Percentiles rank a stretch among this genome's conserved stretches.
phyloP scores from a whole-genome alignment of 1,140 invertebrate genomes.

The Cyrtorhinus lividipennis region DNA sequence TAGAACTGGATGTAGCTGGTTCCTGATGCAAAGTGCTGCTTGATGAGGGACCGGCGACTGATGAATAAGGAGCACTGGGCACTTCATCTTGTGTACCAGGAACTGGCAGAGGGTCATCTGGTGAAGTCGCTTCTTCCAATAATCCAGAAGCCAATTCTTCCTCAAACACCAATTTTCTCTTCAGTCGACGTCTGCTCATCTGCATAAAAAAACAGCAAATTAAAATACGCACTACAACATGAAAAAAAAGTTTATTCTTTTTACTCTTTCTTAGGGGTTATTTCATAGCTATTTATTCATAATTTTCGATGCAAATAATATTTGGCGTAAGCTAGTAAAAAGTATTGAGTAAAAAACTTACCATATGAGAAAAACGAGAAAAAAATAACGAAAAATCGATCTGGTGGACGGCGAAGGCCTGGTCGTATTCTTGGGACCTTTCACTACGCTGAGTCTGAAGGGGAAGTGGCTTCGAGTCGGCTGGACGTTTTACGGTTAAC shows the following conservation, averaged over 20 bases:
- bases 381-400: conserved; percentile 7
- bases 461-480: conserved; percentile 5
- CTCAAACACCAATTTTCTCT: not conserved
- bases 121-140: conserved; percentile 6
- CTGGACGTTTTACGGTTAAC: not conserved
- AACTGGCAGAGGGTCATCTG: conserved; percentile 7
- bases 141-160: conserved; percentile 9
- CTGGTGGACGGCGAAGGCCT: conserved; percentile 7
- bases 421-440: conserved; percentile 2
- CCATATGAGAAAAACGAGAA: conserved; percentile 7
- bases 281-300: conserved; percentile 10
- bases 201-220: conserved; percentile 3
- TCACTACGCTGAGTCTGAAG: conserved; percentile 5
- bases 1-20: conserved; percentile 4
- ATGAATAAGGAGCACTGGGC: conserved; percentile 4
- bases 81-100: not conserved
- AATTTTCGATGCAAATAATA: conserved; percentile 5
- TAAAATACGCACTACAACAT: conserved; percentile 8
- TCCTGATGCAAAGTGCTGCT: not conserved
- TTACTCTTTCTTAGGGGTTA: conserved; percentile 5
- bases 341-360: conserved; percentile 6
- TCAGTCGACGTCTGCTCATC: conserved; percentile 5
- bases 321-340: conserved; percentile 8
- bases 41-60: conserved; percentile 7
- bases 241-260: conserved; percentile 9